phyloP scores from a whole-genome alignment of 2,113 vertebrate species.

The Lepus timidus region DNA sequence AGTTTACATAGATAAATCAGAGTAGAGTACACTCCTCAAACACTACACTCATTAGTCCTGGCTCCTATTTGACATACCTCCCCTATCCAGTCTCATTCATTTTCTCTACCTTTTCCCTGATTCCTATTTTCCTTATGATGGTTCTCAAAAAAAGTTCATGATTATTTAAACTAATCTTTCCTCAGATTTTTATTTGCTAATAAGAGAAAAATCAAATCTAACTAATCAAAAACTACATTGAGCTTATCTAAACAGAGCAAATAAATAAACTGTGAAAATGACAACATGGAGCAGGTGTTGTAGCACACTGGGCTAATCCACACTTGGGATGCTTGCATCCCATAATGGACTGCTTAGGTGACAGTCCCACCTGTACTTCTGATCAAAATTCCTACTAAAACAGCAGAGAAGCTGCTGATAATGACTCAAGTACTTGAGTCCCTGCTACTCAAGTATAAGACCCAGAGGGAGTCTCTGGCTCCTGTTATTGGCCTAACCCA shows the following conservation, averaged over 20 bases:
- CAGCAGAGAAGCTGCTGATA: too few relatives aligned
- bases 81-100: neutral
- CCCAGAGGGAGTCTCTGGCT: too few relatives aligned
- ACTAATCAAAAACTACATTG: neutral
- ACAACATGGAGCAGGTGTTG: neutral
- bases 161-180: neutral
- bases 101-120: neutral
- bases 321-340: too few relatives aligned
- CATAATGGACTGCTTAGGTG: too few relatives aligned
- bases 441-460: too few relatives aligned
- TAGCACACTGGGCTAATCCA: too few relatives aligned
- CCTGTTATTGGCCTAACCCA: too few relatives aligned
- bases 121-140: neutral
- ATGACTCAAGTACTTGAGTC: too few relatives aligned
- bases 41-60: neutral
- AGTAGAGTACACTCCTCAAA: neutral
- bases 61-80: neutral
- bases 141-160: neutral
- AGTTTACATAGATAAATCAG: neutral
- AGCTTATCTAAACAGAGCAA: neutral
- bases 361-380: too few relatives aligned
- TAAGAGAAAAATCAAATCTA: slow-evolving; percentile 29
- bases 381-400: too few relatives aligned
- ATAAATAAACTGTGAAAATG: slow-evolving; percentile 37
- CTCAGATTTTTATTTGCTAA: slow-evolving; percentile 6